Conservation (phyloP, 2,113 vertebrate genomes). For the Brienomyrus brachyistius region DNA sequence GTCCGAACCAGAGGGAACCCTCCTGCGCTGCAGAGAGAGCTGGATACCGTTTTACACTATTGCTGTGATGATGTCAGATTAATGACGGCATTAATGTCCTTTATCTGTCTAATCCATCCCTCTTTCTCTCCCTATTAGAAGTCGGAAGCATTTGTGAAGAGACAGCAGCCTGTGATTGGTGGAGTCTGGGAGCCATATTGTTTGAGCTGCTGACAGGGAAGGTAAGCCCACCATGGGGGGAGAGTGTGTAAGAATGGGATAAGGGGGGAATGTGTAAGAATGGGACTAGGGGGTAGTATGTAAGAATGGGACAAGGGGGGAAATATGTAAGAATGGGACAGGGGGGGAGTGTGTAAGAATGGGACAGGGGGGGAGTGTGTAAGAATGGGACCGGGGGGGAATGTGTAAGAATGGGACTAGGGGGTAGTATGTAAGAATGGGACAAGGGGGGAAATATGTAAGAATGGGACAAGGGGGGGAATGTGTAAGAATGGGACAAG, state of each 20-base stretch:
- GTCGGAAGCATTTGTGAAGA: constrained; percentile 89
- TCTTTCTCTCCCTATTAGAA: constrained; percentile 62
- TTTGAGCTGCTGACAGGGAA: constrained; percentile 91
- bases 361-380: too few species aligned
- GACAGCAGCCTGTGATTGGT: constrained; percentile 93
- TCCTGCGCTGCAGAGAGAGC: neutral
- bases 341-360: too few species aligned
- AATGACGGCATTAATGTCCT: neutral
- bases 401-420: too few species aligned
- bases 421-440: too few species aligned
- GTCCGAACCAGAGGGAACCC: neutral
- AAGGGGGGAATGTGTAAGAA: neutral
- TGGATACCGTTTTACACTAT: neutral
- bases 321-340: too few species aligned
- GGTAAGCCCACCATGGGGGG: constrained; percentile 57
- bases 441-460: too few species aligned
- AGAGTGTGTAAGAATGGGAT: neutral
- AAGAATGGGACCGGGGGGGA: too few species aligned
- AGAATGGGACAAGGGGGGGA: too few species aligned
- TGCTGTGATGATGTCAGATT: neutral
- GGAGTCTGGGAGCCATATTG: constrained; percentile 93
- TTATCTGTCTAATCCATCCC: neutral
- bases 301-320: neutral
- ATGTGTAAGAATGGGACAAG: too few species aligned
- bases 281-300: neutral